Conservation (phyloP, 2,113 vertebrate species). For the Saccopteryx bilineata region DNA sequence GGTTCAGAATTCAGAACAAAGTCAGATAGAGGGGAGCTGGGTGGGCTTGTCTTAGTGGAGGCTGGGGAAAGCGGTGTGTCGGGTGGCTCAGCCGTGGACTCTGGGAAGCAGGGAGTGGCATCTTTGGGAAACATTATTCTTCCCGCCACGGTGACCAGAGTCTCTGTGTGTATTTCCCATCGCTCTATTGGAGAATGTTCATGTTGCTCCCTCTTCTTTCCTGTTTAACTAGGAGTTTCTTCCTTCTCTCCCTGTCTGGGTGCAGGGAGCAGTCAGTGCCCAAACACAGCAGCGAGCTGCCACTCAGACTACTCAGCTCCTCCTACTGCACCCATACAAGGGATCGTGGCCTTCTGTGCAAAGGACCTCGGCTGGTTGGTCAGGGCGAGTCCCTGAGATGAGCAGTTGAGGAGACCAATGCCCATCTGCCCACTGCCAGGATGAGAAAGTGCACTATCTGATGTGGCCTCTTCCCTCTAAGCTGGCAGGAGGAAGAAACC, state of each 20-base stretch:
- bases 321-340: neutral
- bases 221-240: neutral
- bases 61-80: rapidly evolving
- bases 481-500: neutral
- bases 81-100: neutral
- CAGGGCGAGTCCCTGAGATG: neutral
- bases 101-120: neutral
- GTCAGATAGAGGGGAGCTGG: too few species aligned
- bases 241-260: neutral
- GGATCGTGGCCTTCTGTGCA: neutral
- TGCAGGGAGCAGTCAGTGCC: neutral
- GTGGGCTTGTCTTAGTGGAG: neutral
- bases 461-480: neutral
- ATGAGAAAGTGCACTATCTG: rapidly evolving
- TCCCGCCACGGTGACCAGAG: too few species aligned
- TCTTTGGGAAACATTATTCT: neutral
- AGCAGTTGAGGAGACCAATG: neutral
- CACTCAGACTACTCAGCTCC: neutral
- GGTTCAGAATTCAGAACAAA: neutral
- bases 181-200: neutral
- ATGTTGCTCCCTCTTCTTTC: too few species aligned
- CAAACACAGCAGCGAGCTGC: neutral
- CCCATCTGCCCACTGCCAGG: rapidly evolving
- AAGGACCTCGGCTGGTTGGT: neutral
- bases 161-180: rapidly evolving